Evolutionary conservation across 2,797 vertebrate species (phyloP), one percentile per base, ranked within the genome.

Genomic region (Carcharodon carcharias): DNA sequence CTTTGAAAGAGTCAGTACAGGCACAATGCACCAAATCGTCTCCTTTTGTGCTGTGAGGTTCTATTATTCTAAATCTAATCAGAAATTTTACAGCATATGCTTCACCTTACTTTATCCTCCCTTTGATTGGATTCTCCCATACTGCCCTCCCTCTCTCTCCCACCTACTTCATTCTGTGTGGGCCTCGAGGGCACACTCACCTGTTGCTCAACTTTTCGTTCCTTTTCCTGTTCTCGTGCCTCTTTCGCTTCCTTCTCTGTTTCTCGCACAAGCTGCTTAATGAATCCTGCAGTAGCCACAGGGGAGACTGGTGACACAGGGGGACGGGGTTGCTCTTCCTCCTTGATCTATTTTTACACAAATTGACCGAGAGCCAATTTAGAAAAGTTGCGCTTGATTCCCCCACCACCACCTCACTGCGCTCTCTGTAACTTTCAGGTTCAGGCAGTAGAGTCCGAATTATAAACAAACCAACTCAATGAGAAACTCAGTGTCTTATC

Each of bases 231-330:
- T 63, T 96, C 94, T 28, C 98, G 98, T 0, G 98, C 98, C 0
- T 96, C 97, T 96, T 97, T 97, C 94, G 98, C 97, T 97, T 99
- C 99, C 96, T 99, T 98, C 98, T 99, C 99, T 0, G 99, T 98
- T 96, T 99, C 98, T 96, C 99, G 97, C 96, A 99, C 99, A 0
- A 99, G 98, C 97, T 99, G 99, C 96, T 98, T 99, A 97, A 99
- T 99, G 98, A 99, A 99, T 0, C 99, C 99, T 16, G 99, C 99
- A 0, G 99, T 99, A 96, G 99, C 97, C 56, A 98, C 98, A 0
- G 99, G 98, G 96, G 99, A 98, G 0, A 98, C 97, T 0, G 98
- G 98, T 0, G 99, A 98, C 0, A 98, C 98, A 0, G 98, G 97
- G 0, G 98, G 96, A 0, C 98, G 96, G 0, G 98, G 97, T 96